Percentiles rank a stretch among this genome's conserved stretches.
These are phyloP conservation scores for Anthonomus grandis DNA, from an alignment of 1,140 invertebrate genomes.

Conservation along the genomic window DNA sequence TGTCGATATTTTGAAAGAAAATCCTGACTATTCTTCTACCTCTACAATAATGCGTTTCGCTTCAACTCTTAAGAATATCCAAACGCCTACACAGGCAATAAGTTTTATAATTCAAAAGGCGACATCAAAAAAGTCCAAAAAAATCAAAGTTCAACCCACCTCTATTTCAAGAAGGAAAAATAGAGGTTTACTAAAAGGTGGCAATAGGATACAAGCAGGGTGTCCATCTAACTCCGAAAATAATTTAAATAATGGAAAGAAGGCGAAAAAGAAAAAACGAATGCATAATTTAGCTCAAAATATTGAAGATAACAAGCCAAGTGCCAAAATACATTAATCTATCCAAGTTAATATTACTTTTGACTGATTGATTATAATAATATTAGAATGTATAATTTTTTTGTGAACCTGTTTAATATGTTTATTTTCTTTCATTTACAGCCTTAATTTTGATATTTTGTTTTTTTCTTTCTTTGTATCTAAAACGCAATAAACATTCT, in stretches of 20 bases:
- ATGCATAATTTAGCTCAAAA: slow-evolving; percentile 3
- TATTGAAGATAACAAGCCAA: slow-evolving; percentile 4
- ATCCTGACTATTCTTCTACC: slow-evolving; percentile 1
- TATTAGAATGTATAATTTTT: too few species aligned
- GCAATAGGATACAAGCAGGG: slow-evolving; percentile 1
- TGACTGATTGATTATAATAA: too few species aligned
- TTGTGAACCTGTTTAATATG: too few species aligned
- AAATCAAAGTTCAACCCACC: background rate
- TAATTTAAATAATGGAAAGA: slow-evolving; percentile 2
- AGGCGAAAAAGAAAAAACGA: too few species aligned
- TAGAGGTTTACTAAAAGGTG: background rate
- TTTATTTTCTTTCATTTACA: too few species aligned
- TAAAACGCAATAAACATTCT: too few species aligned
- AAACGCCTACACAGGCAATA: slow-evolving; percentile 1
- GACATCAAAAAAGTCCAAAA: slow-evolving; percentile 6
- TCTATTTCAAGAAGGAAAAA: slow-evolving; percentile 5
- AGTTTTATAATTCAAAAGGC: slow-evolving; percentile 5
- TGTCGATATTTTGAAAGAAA: background rate
- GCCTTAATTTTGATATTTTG: too few species aligned
- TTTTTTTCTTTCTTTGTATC: too few species aligned
- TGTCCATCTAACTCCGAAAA: slow-evolving; percentile 3
- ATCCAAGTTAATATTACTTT: background rate
- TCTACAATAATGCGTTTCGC: background rate
- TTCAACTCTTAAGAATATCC: slow-evolving; percentile 1
- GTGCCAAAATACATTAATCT: slow-evolving; percentile 1